Percentiles rank a stretch among this genome's conserved stretches.
Conservation (phyloP, 2,888 invertebrate genomes). For the Orchestes rusci region DNA sequence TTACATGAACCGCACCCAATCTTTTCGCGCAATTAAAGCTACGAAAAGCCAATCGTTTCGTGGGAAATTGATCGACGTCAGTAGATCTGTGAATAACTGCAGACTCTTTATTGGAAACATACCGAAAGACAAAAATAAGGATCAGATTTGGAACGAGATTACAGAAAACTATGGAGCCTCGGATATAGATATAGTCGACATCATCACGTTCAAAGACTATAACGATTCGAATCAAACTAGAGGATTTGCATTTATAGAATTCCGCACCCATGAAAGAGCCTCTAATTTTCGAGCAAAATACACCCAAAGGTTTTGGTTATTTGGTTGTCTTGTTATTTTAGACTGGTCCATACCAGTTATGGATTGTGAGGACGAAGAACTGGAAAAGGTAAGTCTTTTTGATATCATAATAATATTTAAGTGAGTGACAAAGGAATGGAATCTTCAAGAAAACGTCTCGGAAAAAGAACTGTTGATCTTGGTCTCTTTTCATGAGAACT, state of each 20-base stretch:
- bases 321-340: not conserved
- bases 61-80: no score
- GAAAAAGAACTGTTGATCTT: no score
- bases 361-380: conserved; percentile 52
- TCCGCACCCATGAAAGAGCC: conserved; percentile 64
- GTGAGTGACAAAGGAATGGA: no score
- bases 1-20: conserved; percentile 50
- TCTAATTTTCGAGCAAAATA: conserved; percentile 60
- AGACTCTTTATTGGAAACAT: not conserved
- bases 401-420: no score
- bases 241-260: conserved; percentile 79
- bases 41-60: not conserved
- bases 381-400: conserved; percentile 1
- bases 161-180: no score
- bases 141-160: not conserved
- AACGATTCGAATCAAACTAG: conserved; percentile 46
- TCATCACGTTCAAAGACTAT: not conserved
- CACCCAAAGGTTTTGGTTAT: conserved; percentile 51
- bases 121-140: not conserved
- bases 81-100: not conserved
- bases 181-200: not conserved
- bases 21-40: conserved; percentile 40
- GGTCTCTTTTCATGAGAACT: no score
- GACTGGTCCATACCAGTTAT: conserved; percentile 51
- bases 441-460: no score